phyloP scores from a whole-genome alignment of 2,797 vertebrate genomes.

The Ceyx erithaca region DNA sequence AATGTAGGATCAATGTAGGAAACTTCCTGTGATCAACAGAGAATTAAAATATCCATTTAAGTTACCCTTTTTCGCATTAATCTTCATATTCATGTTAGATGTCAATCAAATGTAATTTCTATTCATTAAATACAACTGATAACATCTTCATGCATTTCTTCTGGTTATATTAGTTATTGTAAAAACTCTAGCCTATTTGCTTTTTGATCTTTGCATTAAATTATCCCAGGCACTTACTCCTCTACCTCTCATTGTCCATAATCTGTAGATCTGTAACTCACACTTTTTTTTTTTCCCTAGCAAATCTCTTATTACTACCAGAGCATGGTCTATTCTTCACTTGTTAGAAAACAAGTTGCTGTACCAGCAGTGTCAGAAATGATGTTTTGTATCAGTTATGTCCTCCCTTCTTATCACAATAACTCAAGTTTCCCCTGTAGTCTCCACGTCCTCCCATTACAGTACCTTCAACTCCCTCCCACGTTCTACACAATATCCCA shows the following conservation, averaged over 20 bases:
- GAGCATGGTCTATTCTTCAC: fast-evolving
- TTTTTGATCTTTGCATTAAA: background rate
- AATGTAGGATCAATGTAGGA: background rate
- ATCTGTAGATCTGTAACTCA: background rate
- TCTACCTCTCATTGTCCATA: background rate
- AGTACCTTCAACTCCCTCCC: background rate
- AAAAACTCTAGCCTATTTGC: background rate
- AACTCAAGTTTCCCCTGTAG: background rate
- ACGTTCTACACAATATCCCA: background rate
- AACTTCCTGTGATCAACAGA: background rate
- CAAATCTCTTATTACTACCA: background rate
- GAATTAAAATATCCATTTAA: background rate
- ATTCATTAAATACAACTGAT: background rate
- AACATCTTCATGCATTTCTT: background rate
- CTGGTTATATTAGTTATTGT: background rate
- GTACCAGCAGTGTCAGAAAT: background rate
- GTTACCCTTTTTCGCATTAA: background rate
- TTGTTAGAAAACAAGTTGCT: background rate
- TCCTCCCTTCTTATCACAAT: background rate
- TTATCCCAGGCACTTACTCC: background rate
- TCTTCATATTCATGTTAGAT: background rate
- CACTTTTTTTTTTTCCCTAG: background rate
- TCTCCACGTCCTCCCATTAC: background rate
- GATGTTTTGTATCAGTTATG: background rate
- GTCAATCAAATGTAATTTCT: background rate